Evolutionary conservation across 92 coral and sea anemone genomes (phyloP).

Genomic region (Bergia sp.): DNA sequence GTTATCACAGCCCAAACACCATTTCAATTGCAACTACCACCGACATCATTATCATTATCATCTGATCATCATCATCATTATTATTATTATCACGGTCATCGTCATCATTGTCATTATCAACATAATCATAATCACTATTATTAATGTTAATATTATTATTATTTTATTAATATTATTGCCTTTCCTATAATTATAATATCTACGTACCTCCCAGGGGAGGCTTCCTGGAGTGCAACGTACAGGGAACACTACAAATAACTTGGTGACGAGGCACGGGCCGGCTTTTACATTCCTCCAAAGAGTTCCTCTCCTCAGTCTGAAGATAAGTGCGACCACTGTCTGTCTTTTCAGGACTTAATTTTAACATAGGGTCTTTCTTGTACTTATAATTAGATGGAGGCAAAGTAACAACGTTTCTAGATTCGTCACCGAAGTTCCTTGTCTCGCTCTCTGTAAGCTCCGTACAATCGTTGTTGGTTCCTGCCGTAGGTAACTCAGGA

Average conservation of each 20-base stretch:
- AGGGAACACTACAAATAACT: conserved; percentile 92
- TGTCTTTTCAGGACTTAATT: neutral
- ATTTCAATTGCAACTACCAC: too few relatives aligned
- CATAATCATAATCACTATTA: too few relatives aligned
- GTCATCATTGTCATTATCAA: too few relatives aligned
- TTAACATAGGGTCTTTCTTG: neutral
- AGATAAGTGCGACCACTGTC: neutral
- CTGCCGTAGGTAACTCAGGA: neutral
- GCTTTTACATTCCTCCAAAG: neutral
- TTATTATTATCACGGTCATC: too few relatives aligned
- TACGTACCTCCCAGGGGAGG: conserved; percentile 89
- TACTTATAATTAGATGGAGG: neutral
- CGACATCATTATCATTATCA: too few relatives aligned
- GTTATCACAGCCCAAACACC: neutral
- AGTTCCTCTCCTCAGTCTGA: neutral
- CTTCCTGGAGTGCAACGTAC: conserved; percentile 90
- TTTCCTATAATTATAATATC: neutral
- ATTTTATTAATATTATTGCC: too few relatives aligned
- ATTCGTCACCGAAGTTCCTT: neutral
- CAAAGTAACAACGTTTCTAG: neutral
- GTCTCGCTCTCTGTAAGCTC: neutral
- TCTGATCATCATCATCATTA: too few relatives aligned
- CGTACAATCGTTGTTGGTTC: neutral
- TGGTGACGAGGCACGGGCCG: conserved; percentile 64
- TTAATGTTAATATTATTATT: too few relatives aligned